Percentiles rank a stretch among this genome's conserved stretches.
These are phyloP conservation scores for Leptinotarsa haldemani DNA, from an alignment of 2,888 invertebrate species.

Conservation along the genomic window DNA sequence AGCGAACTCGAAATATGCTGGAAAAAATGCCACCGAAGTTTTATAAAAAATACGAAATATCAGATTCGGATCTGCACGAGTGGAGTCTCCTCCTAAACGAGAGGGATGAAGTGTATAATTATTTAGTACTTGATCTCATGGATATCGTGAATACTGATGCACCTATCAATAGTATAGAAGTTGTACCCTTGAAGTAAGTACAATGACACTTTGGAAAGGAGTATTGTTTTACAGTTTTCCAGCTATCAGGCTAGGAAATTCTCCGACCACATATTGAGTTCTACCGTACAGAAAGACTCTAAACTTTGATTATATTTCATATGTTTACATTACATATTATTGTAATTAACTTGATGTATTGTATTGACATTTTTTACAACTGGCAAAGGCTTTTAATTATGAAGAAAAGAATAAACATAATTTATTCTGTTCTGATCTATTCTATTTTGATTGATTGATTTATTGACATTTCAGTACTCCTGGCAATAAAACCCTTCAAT, in stretches of 20 bases:
- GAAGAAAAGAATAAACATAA: neutral
- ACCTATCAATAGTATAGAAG: slow-evolving; percentile 58
- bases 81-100: slow-evolving; percentile 65
- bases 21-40: slow-evolving; percentile 66
- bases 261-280: too few relatives aligned
- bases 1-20: slow-evolving; percentile 60
- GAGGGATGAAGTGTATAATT: slow-evolving; percentile 64
- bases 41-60: slow-evolving; percentile 66
- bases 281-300: too few relatives aligned
- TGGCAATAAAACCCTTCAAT: slow-evolving; percentile 70
- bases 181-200: slow-evolving; percentile 61
- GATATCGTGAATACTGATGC: slow-evolving; percentile 55
- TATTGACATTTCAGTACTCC: slow-evolving; percentile 59
- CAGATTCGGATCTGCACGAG: slow-evolving; percentile 64
- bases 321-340: too few relatives aligned
- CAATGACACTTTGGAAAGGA: neutral
- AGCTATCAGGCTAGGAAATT: too few relatives aligned
- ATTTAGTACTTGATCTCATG: slow-evolving; percentile 65
- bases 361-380: too few relatives aligned
- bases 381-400: too few relatives aligned
- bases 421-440: neutral
- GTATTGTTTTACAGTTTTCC: too few relatives aligned
- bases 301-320: too few relatives aligned
- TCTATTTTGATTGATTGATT: neutral
- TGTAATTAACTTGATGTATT: too few relatives aligned